Conservation (phyloP, 2,113 vertebrate genomes). For the Cynoglossus semilaevis region DNA sequence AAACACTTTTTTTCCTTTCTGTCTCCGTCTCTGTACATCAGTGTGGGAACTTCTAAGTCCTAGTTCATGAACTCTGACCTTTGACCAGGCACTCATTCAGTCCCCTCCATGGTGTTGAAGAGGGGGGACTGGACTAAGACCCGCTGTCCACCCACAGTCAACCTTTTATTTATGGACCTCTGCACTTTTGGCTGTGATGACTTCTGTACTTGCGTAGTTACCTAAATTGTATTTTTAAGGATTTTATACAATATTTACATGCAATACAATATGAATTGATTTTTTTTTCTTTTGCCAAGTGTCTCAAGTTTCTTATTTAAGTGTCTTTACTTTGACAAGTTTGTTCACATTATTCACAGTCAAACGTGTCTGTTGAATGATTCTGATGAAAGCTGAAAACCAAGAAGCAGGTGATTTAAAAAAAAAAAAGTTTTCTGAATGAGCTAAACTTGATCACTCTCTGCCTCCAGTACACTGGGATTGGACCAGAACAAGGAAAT, state of each 20-base stretch:
- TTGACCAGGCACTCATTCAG: constrained; percentile 70
- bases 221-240: constrained; percentile 83
- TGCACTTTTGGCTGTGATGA: constrained; percentile 85
- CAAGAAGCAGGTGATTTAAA: constrained; percentile 41
- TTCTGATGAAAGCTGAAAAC: constrained; percentile 61
- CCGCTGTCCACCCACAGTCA: constrained; percentile 66
- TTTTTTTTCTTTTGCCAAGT: constrained; percentile 58
- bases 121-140: constrained; percentile 43
- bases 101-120: constrained; percentile 52
- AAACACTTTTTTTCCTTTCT: constrained; percentile 42
- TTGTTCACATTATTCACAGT: constrained; percentile 63
- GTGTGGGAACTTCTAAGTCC: constrained; percentile 73
- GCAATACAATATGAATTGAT: constrained; percentile 76
- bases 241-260: constrained; percentile 85
- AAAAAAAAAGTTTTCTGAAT: constrained; percentile 48
- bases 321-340: constrained; percentile 68
- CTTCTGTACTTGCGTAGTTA: constrained; percentile 82
- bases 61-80: constrained; percentile 78
- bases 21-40: constrained; percentile 46
- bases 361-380: constrained; percentile 59
- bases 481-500: constrained; percentile 38
- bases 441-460: constrained; percentile 56
- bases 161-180: constrained; percentile 81
- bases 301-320: constrained; percentile 68
- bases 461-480: constrained; percentile 54